Evolutionary conservation across 2,113 vertebrate genomes (phyloP).

Genomic region (Hipposideros armiger): DNA sequence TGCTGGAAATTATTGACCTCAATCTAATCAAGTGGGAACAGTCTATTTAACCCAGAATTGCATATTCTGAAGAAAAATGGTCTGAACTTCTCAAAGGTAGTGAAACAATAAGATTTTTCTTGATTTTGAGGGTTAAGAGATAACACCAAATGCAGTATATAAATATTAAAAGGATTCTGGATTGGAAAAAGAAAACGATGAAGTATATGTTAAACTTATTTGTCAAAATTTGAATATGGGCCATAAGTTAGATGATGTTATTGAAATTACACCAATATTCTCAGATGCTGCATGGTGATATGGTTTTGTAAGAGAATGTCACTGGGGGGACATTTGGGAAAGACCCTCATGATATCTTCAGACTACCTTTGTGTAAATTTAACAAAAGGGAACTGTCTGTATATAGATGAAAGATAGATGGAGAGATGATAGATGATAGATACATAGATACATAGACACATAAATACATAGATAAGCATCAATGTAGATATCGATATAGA

Average conservation of each 20-base stretch:
- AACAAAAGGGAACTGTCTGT: neutral
- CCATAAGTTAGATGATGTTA: neutral
- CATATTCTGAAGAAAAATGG: neutral
- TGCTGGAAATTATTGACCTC: neutral
- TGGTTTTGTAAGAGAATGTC: neutral
- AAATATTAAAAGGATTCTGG: neutral
- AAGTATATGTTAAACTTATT: neutral
- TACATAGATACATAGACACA: too few species aligned
- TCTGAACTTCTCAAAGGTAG: neutral
- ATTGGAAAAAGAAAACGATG: neutral
- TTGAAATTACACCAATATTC: neutral
- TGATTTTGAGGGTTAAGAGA: neutral
- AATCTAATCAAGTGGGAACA: neutral
- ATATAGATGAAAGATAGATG: too few species aligned
- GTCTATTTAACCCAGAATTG: neutral
- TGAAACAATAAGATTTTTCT: neutral
- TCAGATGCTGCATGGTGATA: accelerated
- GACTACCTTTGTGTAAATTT: neutral
- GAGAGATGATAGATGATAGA: neutral
- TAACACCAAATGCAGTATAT: neutral
- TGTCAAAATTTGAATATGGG: neutral
- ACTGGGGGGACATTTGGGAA: neutral
- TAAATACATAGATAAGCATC: neutral
- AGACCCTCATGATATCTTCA: neutral
- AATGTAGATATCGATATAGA: neutral